Evolutionary conservation across 2,113 vertebrate genomes (phyloP), one percentile per base, ranked within the genome.

Genomic region (Benthochromis sp.): DNA sequence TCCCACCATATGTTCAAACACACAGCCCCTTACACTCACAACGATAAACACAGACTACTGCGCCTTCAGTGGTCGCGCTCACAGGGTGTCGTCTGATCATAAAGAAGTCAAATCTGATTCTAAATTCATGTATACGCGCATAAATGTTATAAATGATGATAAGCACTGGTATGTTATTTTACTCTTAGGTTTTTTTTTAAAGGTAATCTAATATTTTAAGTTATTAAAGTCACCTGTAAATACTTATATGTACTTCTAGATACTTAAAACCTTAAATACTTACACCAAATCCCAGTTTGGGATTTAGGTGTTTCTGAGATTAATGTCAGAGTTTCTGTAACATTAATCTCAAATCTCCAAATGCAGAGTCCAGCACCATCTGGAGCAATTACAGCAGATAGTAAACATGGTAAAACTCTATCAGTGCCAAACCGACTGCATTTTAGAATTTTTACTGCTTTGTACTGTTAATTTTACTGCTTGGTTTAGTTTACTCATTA

Each of bases 1-100:
- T 63, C 83, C 63, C 84, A 78, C 94, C 93, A 94, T 96, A 95
- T 96, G 95, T 90, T 88, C 92, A 88, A 29, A 83, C 83, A 81
- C 86, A 61, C 81, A 55, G 43, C 27, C 83, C 73, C 83, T 61
- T 69, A 66, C 36, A 78, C 59, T 55, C 69, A 88, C 36, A 82
- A 27, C 3, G 3, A 76, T 81, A 59, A 69, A 17, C 38, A 52
- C 38, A n/a, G 24, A 52, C 40, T 3, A 24, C 13, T 13, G 45
- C 1, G n/a, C 31, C 54, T 63, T 47, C 55, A 54, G 27, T 40
- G 17, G 50, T 79, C 21, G 19, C 8, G 69, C 34, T 61, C 54
- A 21, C 54, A 69, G 76, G 47, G 59, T 29, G 27, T 40, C 19
- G 21, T 85, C 24, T 69, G 17, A 34, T 69, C 50, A 79, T 54